phyloP scores from a whole-genome alignment of 2,888 invertebrate species.

The Athrips mouffetella region DNA sequence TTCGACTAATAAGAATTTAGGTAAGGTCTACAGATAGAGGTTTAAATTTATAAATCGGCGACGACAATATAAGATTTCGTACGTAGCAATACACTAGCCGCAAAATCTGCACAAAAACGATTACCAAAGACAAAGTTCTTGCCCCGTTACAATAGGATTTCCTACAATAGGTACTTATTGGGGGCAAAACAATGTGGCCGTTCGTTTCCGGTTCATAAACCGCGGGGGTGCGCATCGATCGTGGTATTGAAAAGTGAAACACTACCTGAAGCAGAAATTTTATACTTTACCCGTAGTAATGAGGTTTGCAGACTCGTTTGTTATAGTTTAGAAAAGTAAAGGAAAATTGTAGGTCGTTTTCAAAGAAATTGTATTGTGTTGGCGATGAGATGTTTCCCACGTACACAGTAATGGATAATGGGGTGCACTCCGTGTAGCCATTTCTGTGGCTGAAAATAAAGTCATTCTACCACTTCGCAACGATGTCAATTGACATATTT shows the following conservation, averaged over 20 bases:
- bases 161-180: slow-evolving; percentile 28
- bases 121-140: slow-evolving; percentile 10
- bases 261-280: slow-evolving; percentile 7
- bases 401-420: too few relatives aligned
- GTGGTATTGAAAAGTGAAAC: slow-evolving; percentile 9
- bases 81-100: not conserved
- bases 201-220: slow-evolving; percentile 21
- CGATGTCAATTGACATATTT: too few relatives aligned
- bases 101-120: not conserved
- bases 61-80: too few relatives aligned
- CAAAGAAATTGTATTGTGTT: too few relatives aligned
- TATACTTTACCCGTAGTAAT: slow-evolving; percentile 11
- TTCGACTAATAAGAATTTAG: too few relatives aligned
- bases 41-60: too few relatives aligned
- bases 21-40: too few relatives aligned
- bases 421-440: too few relatives aligned
- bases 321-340: not conserved
- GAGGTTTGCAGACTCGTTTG: not conserved
- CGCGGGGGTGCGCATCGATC: slow-evolving; percentile 17
- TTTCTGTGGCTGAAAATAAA: too few relatives aligned
- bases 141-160: slow-evolving; percentile 24
- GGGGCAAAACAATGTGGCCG: slow-evolving; percentile 41
- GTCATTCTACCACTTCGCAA: too few relatives aligned
- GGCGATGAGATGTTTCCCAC: too few relatives aligned
- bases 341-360: too few relatives aligned